Percentiles rank a stretch among this genome's conserved stretches.
Evolutionary conservation across 1,140 invertebrate genomes (phyloP).

Genomic region (Hyphantria cunea): DNA sequence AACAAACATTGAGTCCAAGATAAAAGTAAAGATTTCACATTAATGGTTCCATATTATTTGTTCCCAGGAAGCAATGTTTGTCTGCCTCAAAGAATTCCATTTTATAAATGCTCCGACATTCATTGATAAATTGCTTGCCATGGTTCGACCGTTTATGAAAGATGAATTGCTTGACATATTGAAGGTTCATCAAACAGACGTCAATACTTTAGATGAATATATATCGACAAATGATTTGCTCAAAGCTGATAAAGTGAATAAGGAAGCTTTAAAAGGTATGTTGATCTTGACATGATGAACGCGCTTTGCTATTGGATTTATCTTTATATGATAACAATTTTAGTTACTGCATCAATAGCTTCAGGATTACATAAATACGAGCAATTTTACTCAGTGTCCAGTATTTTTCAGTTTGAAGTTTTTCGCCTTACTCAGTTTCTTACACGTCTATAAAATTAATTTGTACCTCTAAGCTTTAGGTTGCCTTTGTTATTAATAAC

Average conservation of each 20-base stretch:
- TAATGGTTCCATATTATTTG: slow-evolving; percentile 5
- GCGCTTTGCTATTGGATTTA: too few species aligned
- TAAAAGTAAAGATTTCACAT: not conserved
- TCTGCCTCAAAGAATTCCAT: slow-evolving; percentile 84
- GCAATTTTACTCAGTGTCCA: too few species aligned
- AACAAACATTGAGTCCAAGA: too few species aligned
- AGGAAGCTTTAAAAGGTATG: slow-evolving; percentile 40
- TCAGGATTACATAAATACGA: too few species aligned
- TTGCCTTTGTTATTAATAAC: too few species aligned
- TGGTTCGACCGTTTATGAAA: slow-evolving; percentile 87
- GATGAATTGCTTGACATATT: slow-evolving; percentile 83
- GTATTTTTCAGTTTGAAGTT: too few species aligned
- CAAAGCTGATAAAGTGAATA: slow-evolving; percentile 76
- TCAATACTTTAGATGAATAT: slow-evolving; percentile 64
- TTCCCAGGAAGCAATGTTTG: slow-evolving; percentile 83
- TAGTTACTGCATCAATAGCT: too few species aligned
- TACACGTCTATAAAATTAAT: too few species aligned
- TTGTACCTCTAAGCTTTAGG: too few species aligned
- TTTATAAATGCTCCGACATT: slow-evolving; percentile 85
- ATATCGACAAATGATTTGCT: slow-evolving; percentile 77
- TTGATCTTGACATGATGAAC: not conserved
- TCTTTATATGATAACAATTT: too few species aligned
- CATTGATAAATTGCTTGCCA: slow-evolving; percentile 84
- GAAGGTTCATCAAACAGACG: slow-evolving; percentile 59
- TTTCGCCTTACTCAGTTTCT: too few species aligned